Percentiles rank a stretch among this genome's conserved stretches.
Evolutionary conservation across 2,113 vertebrate genomes (phyloP).

Genomic region (Pluvialis apricaria): DNA sequence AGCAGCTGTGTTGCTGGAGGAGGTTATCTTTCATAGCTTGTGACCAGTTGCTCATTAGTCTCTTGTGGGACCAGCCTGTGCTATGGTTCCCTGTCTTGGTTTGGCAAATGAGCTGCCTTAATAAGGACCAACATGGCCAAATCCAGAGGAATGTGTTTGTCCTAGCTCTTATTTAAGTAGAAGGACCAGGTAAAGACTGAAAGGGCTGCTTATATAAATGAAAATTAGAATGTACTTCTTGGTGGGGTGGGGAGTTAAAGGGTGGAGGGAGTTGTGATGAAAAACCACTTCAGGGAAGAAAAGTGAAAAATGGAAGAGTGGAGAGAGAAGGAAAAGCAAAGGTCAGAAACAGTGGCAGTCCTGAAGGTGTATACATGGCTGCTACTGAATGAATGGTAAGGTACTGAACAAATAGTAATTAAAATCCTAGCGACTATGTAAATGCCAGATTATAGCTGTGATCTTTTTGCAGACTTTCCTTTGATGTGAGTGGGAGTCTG

Average conservation of each 20-base stretch:
- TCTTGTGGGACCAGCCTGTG: not conserved
- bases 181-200: not conserved
- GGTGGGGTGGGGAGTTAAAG: not conserved
- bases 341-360: not conserved
- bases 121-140: not conserved
- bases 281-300: not conserved
- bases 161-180: not conserved
- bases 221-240: not conserved
- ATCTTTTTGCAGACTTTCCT: conserved; percentile 49
- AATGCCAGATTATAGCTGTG: conserved; percentile 62
- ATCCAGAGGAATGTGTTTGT: not conserved
- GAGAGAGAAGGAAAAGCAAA: not conserved
- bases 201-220: not conserved
- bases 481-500: conserved; percentile 44
- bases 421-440: conserved; percentile 57
- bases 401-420: conserved; percentile 60
- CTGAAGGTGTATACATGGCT: not conserved
- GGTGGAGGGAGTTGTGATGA: not conserved
- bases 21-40: not conserved
- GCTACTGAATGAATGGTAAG: conserved; percentile 32
- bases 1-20: not conserved
- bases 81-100: not conserved
- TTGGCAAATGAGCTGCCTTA: not conserved
- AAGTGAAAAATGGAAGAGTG: not conserved
- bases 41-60: not conserved